A percentile compares a stretch with the other conserved stretches of the same genome.
Conservation (phyloP, 2,113 vertebrate species). For the Nerophis lumbriciformis region DNA sequence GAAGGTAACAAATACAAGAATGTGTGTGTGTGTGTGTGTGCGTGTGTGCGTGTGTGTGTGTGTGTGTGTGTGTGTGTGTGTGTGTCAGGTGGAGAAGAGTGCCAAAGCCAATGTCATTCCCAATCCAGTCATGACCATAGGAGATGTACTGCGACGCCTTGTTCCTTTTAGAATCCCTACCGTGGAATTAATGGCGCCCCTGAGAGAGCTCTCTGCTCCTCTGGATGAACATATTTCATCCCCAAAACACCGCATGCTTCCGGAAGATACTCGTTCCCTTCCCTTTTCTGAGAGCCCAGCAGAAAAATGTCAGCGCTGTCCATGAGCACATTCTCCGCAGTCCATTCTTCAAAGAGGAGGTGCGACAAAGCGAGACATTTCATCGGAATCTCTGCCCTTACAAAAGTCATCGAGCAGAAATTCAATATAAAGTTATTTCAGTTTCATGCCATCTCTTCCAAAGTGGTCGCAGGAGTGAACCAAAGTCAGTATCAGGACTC, state of each 20-base stretch:
- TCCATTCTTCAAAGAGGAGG: background rate
- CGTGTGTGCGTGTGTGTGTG: background rate
- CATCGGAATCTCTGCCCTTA: no score
- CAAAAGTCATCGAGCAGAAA: no score
- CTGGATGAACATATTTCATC: constrained; percentile 29
- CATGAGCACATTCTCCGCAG: background rate
- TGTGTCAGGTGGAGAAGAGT: constrained; percentile 7
- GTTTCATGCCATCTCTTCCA: no score
- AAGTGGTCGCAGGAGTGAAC: no score
- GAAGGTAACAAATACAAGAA: no score
- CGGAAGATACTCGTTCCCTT: constrained; percentile 37
- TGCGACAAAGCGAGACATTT: background rate
- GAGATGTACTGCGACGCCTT: constrained; percentile 22
- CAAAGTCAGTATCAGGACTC: no score
- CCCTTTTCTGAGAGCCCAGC: constrained; percentile 14
- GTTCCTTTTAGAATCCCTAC: constrained; percentile 30
- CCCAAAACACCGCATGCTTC: constrained; percentile 34
- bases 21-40: background rate
- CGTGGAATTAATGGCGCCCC: constrained; percentile 36
- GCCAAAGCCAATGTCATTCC: constrained; percentile 29
- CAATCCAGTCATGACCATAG: constrained; percentile 47
- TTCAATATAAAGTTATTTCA: no score
- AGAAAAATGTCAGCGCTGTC: constrained; percentile 20
- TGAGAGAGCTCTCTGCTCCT: constrained; percentile 31
- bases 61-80: constrained; percentile 11